A percentile compares a stretch with the other conserved stretches of the same genome.
Evolutionary conservation across 2,797 vertebrate genomes (phyloP).

Genomic region (Chaunax sp.): DNA sequence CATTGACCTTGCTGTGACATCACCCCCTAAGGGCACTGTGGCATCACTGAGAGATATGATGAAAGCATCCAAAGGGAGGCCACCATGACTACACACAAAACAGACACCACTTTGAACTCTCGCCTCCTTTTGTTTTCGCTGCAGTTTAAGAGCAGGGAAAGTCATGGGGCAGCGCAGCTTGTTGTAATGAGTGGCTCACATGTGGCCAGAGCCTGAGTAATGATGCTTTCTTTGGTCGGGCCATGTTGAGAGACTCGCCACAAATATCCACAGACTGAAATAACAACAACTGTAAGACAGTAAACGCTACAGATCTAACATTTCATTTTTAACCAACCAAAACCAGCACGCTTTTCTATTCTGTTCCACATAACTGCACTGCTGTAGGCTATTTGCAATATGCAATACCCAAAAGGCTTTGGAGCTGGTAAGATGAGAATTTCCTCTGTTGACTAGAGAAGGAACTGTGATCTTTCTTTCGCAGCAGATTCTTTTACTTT

Average conservation of each 20-base stretch:
- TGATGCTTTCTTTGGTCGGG: conserved; percentile 62
- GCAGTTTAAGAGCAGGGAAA: conserved; percentile 67
- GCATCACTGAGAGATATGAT: conserved; percentile 75
- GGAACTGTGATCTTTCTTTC: conserved; percentile 73
- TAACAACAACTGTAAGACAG: conserved; percentile 81
- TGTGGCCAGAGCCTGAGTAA: conserved; percentile 73
- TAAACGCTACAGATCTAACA: conserved; percentile 73
- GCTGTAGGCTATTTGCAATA: conserved; percentile 79
- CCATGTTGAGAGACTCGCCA: conserved; percentile 61
- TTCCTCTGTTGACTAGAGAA: conserved; percentile 60
- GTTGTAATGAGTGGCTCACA: conserved; percentile 72
- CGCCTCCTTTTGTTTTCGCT: conserved; percentile 71
- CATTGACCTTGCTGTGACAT: conserved; percentile 81
- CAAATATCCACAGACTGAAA: conserved; percentile 79
- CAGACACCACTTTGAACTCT: conserved; percentile 75
- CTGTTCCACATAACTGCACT: conserved; percentile 70
- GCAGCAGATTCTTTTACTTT: conserved; percentile 64
- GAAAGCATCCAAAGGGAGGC: conserved; percentile 77
- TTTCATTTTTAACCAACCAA: conserved; percentile 71
- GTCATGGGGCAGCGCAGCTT: conserved; percentile 63
- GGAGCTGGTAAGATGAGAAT: conserved; percentile 64
- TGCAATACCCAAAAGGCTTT: conserved; percentile 80
- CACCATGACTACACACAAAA: conserved; percentile 81
- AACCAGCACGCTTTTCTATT: conserved; percentile 62
- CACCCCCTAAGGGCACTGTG: conserved; percentile 70